Evolutionary conservation across 1,140 invertebrate genomes (phyloP), one percentile per base, ranked within the genome.

Genomic region (Thaumetopoea pityocampa): DNA sequence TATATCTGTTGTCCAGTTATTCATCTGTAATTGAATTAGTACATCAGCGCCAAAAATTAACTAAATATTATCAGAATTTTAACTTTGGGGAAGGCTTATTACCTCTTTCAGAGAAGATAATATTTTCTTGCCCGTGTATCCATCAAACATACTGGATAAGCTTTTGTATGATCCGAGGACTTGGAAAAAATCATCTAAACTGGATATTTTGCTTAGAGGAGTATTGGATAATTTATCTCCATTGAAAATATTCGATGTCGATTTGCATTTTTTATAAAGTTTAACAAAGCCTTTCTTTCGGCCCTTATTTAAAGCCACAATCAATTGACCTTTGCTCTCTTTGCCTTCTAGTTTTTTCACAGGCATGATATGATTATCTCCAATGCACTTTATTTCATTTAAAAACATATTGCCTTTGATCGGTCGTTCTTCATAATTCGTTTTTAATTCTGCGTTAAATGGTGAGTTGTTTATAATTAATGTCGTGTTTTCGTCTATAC

Each of bases 201-300:
- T 72, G 4, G 37, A 51, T 24, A 78, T 71, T 57, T 69, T 72
- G 42, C 46, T 58, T 16, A 80, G 37, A 16, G 56, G 32, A 2
- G 53, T 68, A 28, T 9, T 45, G 16, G 2, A 6, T 23, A 6
- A 11, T 32, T 24, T 42, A 29, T 43, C 60, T 37, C 61, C 61
- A 24, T 29, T 33, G 2, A 38, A 36, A 35, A 72, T 58, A 12
- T 51, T 66, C 1, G 74, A 60, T 19, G 62, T 67, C 0, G 76
- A 78, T 38, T 78, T 78, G 27, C 69, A 78, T 64, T 78, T 78
- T 36, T 55, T 78, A 29, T 69, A 69, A 16, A 72, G 51, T 35
- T 37, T 70, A n/a, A 65, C 44, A 29, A 53, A 79, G 35, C 37
- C 38, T 38, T 51, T 70, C 43, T 37, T 61, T 26, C 33, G 40